Conservation (phyloP, 2,888 invertebrate species). For the Volucella inanis region DNA sequence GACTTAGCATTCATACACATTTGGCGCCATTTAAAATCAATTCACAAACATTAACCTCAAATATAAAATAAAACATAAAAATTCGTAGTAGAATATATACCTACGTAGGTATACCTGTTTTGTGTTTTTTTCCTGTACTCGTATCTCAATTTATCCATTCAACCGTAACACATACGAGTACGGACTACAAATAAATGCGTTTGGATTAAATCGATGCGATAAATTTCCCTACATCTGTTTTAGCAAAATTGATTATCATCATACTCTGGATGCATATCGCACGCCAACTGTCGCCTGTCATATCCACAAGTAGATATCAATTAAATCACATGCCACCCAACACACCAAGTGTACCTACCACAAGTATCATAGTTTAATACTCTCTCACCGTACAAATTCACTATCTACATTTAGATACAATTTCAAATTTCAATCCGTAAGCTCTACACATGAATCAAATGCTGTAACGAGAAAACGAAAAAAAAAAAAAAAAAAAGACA, state of each 20-base stretch:
- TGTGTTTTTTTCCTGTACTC: no score
- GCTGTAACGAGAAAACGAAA: conserved; percentile 44
- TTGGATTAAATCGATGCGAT: conserved; percentile 5
- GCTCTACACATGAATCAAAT: conserved; percentile 60
- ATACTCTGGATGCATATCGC: conserved; percentile 43
- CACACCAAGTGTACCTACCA: conserved; percentile 39
- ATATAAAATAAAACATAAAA: no score
- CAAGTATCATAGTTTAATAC: conserved; percentile 9
- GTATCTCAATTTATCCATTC: no score
- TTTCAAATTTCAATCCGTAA: conserved; percentile 17
- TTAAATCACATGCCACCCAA: conserved; percentile 60
- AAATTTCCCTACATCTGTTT: conserved; percentile 35
- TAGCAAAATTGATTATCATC: conserved; percentile 64
- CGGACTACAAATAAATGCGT: background rate
- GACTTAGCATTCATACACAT: no score
- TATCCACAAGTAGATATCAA: conserved; percentile 31
- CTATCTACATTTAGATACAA: conserved; percentile 11
- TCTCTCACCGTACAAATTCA: conserved; percentile 1
- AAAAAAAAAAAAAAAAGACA: conserved; percentile 6
- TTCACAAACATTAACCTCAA: no score
- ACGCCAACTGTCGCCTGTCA: conserved; percentile 31
- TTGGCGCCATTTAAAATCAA: no score
- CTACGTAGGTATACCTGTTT: no score
- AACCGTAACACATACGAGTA: no score
- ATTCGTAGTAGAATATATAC: no score